Evolutionary conservation across 2,888 invertebrate genomes (phyloP), one percentile per base, ranked within the genome.

Genomic region (Xylota segnis): DNA sequence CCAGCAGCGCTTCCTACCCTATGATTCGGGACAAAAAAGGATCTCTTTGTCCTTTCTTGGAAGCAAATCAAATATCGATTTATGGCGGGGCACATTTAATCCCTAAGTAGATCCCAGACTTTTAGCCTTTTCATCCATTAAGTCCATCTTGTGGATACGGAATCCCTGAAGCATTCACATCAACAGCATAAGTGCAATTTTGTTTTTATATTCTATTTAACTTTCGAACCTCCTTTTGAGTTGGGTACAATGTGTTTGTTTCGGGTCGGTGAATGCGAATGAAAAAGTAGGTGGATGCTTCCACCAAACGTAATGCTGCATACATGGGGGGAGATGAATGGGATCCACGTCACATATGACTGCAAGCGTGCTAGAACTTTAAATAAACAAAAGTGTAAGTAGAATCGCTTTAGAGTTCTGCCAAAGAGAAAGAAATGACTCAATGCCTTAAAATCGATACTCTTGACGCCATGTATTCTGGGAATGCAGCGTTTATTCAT

Each of bases 11-110:
- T 12, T 37, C n/a, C 5, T n/a, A 9, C 1, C 40, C 14, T n/a
- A n/a, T 18, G 32, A 40, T 14, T 23, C 14, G 45, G 10, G 32
- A 16, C 9, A 6, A 16, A 79, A n/a, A 58, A 65, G 58, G 43
- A 68, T 68, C 63, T 54, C 66, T 79, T 79, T 79, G 79, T 79
- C 63, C 63, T 65, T 79, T 18, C 32, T 71, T 84, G 70, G 70
- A 79, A 52, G 9, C 27, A 58, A 63, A 75, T 75, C 79, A 84
- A 75, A 52, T 79, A 84, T 84, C 59, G 84, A 84, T 84, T 84
- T 66, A 59, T 71, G 29, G 1, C 34, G 43, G 34, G 43, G 34
- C 43, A 18, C 63, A 74, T 84, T 70, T 68, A 75, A 68, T 56
- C 56, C 54, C 18, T 45, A 50, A 74, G 74, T 47, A 61, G 29